phyloP scores from a whole-genome alignment of 2,797 vertebrate genomes.

The Acipenser oxyrinchus region DNA sequence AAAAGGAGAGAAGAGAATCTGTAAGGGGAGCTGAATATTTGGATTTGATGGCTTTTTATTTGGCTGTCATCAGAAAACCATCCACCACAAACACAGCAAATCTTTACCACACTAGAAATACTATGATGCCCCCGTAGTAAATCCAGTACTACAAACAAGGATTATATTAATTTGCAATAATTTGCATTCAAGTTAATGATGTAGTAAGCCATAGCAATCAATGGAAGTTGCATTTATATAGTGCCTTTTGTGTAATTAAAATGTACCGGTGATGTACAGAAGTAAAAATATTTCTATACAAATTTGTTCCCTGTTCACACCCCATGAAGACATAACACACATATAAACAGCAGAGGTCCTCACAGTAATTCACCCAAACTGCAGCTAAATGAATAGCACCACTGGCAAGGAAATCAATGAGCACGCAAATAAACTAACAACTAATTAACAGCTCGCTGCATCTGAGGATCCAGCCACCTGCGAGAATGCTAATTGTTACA shows the following conservation, averaged over 20 bases:
- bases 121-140: too few relatives aligned
- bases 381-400: neutral
- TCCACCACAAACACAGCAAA: too few relatives aligned
- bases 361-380: neutral
- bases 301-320: neutral
- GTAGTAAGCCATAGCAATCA: constrained; percentile 19
- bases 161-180: neutral
- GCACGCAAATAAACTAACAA: neutral
- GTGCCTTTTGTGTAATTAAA: neutral
- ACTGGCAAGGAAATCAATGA: neutral
- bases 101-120: too few relatives aligned
- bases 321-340: neutral
- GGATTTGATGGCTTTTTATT: too few relatives aligned
- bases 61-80: too few relatives aligned
- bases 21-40: neutral
- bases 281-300: too few relatives aligned
- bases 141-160: too few relatives aligned
- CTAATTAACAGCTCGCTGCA: neutral
- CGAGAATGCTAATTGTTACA: neutral
- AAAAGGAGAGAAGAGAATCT: neutral
- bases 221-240: neutral
- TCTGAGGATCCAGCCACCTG: neutral
- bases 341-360: neutral
- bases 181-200: constrained; percentile 19
- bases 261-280: too few relatives aligned